These are phyloP conservation scores for Mormyrus lacerda DNA, from an alignment of 2,113 vertebrate genomes.

Conservation along the genomic window DNA sequence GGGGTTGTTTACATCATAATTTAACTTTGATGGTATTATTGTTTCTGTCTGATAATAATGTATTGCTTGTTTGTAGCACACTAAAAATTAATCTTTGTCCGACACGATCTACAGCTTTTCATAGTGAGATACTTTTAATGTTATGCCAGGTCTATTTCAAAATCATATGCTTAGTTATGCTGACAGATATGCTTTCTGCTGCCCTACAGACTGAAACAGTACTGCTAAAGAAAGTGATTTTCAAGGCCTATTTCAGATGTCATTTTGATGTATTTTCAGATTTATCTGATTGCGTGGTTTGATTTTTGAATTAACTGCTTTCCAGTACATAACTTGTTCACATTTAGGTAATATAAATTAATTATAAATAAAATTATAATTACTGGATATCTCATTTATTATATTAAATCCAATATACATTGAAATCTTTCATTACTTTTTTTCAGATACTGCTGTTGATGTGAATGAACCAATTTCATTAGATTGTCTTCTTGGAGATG, in stretches of 20 bases:
- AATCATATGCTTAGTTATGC: neutral
- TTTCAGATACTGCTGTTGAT: neutral
- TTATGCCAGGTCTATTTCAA: neutral
- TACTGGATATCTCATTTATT: neutral
- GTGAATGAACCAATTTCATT: conserved; percentile 38
- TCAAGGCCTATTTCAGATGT: neutral
- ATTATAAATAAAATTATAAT: no score
- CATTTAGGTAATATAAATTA: neutral
- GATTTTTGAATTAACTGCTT: neutral
- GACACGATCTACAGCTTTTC: neutral
- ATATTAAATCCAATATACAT: neutral
- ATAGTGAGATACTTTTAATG: neutral
- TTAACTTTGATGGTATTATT: neutral
- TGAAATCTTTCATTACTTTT: neutral
- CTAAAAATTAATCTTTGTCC: neutral
- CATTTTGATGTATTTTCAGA: neutral
- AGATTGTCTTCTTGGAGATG: conserved; percentile 40
- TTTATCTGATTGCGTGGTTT: neutral
- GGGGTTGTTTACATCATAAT: neutral
- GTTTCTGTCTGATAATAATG: neutral
- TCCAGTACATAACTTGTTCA: neutral
- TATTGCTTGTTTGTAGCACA: neutral
- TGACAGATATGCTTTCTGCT: neutral
- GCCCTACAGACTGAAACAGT: neutral
- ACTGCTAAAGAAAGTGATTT: neutral